These are phyloP conservation scores for Lichenostomus cassidix DNA, from an alignment of 2,113 vertebrate species.

Conservation along the genomic window DNA sequence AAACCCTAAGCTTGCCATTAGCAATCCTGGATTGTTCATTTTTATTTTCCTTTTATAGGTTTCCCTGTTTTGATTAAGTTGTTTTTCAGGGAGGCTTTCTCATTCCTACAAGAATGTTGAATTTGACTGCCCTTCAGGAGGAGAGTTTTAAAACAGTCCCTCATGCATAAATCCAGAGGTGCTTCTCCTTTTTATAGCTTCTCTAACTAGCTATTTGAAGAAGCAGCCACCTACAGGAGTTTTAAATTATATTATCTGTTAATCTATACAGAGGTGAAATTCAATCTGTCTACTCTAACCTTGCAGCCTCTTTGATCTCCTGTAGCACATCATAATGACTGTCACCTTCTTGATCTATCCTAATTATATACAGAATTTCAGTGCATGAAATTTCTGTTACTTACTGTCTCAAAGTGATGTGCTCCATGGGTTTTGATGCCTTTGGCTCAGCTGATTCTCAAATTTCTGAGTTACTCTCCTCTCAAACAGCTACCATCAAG, in stretches of 20 bases:
- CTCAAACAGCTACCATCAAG: not conserved
- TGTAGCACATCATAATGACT: not conserved
- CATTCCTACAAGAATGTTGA: not conserved
- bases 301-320: slow-evolving; percentile 26
- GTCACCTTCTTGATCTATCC: slow-evolving; percentile 4
- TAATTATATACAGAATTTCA: slow-evolving; percentile 15
- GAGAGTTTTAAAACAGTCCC: not conserved
- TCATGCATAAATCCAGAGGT: not conserved
- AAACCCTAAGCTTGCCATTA: not conserved
- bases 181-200: not conserved
- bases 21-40: not conserved
- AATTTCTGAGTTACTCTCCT: not conserved
- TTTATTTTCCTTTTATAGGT: not conserved
- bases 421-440: not conserved
- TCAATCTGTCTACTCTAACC: slow-evolving; percentile 1
- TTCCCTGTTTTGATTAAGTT: not conserved
- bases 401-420: not conserved
- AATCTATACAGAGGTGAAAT: not conserved
- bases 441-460: not conserved
- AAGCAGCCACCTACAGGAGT: not conserved
- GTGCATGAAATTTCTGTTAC: not conserved
- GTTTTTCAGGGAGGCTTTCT: not conserved
- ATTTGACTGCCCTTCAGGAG: not conserved
- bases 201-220: slow-evolving; percentile 9
- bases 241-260: slow-evolving; percentile 27